Evolutionary conservation across 2,888 invertebrate genomes (phyloP).

Genomic region (Monopis laevigella): DNA sequence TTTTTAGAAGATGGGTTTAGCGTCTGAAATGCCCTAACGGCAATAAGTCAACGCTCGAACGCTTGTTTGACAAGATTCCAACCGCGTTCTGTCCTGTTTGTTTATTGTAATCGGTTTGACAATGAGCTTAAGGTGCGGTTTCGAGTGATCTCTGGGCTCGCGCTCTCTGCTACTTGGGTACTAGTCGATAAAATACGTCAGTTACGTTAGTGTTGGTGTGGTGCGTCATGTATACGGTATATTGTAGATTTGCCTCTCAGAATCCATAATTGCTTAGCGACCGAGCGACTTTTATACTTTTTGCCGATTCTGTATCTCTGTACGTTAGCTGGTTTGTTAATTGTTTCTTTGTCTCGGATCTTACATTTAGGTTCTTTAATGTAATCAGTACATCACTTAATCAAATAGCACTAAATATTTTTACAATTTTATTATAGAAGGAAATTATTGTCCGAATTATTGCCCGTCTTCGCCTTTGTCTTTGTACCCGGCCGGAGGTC

Average conservation of each 20-base stretch:
- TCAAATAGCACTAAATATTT: too few species aligned
- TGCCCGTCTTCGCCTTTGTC: too few species aligned
- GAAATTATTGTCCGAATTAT: too few species aligned
- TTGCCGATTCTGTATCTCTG: constrained; percentile 30
- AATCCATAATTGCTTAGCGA: constrained; percentile 61
- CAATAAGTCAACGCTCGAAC: constrained; percentile 68
- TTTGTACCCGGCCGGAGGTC: too few species aligned
- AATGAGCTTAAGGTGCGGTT: constrained; percentile 69
- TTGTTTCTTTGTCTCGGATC: constrained; percentile 4
- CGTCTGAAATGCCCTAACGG: constrained; percentile 62
- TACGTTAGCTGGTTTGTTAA: constrained; percentile 1
- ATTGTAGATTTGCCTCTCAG: constrained; percentile 62
- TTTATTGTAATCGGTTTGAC: constrained; percentile 68
- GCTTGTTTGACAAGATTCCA: constrained; percentile 69
- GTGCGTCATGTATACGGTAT: constrained; percentile 62
- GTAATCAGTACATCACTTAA: too few species aligned
- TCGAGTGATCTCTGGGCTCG: constrained; percentile 58
- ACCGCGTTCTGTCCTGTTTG: constrained; percentile 66
- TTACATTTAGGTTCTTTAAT: too few species aligned
- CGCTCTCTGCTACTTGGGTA: constrained; percentile 47
- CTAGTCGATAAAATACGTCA: constrained; percentile 13
- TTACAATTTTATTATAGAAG: too few species aligned
- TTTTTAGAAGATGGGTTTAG: constrained; percentile 24
- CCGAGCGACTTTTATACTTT: constrained; percentile 48
- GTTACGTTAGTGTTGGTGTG: constrained; percentile 55